Percentiles rank a stretch among this genome's conserved stretches.
phyloP scores from a whole-genome alignment of 2,797 vertebrate species.

The Columba guinea region DNA sequence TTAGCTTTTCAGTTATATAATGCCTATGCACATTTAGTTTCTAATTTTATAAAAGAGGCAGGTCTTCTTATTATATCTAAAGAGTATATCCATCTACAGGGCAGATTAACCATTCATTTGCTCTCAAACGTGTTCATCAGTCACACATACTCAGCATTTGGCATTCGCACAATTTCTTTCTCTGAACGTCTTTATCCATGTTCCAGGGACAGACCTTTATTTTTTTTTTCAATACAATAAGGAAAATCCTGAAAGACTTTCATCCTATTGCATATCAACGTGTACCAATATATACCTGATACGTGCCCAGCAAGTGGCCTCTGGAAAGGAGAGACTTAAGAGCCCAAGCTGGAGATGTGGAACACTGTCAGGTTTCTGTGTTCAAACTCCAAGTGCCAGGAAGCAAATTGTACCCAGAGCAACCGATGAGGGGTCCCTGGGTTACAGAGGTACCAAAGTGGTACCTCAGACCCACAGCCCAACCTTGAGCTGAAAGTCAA shows the following conservation, averaged over 20 bases:
- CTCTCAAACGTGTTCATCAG: not conserved
- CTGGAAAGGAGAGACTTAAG: not conserved
- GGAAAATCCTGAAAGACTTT: not conserved
- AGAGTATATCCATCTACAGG: not conserved
- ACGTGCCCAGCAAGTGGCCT: accelerated
- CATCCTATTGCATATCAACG: not conserved
- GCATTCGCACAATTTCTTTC: not conserved
- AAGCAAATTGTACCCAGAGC: not conserved
- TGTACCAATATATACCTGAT: accelerated
- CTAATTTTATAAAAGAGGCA: constrained; percentile 49
- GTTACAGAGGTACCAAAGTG: not conserved
- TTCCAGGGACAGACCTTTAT: not conserved
- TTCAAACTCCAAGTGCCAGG: not conserved
- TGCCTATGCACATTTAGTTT: not conserved
- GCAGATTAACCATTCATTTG: not conserved
- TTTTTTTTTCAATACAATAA: not conserved
- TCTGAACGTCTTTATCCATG: not conserved
- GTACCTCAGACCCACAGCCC: not conserved
- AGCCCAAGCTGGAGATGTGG: not conserved
- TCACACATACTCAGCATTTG: not conserved
- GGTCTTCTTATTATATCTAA: not conserved
- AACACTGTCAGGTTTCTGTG: not conserved
- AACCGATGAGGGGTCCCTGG: not conserved
- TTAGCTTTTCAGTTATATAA: constrained; percentile 40
- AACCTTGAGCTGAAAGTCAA: not conserved